A percentile compares a stretch with the other conserved stretches of the same genome.
These are phyloP conservation scores for Virgularia gustaviana DNA, from an alignment of 92 coral and sea anemone species.

Conservation along the genomic window DNA sequence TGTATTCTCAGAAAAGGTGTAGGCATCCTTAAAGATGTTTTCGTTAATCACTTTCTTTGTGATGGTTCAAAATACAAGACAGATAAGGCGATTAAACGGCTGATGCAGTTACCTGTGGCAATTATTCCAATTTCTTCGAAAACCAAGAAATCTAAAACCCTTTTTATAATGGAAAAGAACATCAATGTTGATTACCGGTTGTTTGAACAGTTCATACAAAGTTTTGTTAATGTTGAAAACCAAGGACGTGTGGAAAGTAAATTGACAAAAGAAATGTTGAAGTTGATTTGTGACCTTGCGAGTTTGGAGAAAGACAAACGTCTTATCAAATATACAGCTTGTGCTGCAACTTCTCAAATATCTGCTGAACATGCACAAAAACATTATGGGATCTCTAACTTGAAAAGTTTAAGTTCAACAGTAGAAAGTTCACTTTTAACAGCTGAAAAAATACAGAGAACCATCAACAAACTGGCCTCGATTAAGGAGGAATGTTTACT, in stretches of 20 bases:
- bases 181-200: too few species aligned
- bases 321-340: slow-evolving; percentile 29
- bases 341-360: background rate
- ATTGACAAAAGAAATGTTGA: too few species aligned
- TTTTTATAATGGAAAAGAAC: slow-evolving; percentile 32
- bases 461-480: background rate
- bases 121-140: slow-evolving; percentile 26
- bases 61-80: slow-evolving; percentile 39
- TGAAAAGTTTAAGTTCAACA: background rate
- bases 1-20: slow-evolving; percentile 42
- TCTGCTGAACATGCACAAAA: slow-evolving; percentile 8
- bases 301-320: slow-evolving; percentile 28
- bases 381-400: background rate
- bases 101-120: slow-evolving; percentile 37
- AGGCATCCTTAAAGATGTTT: slow-evolving; percentile 41
- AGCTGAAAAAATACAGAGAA: background rate
- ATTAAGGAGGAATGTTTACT: background rate
- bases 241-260: too few species aligned
- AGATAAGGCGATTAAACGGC: slow-evolving; percentile 37
- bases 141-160: slow-evolving; percentile 6
- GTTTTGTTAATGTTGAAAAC: too few species aligned
- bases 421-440: background rate
- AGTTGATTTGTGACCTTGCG: slow-evolving; percentile 25
- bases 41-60: slow-evolving; percentile 46
- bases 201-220: too few species aligned